Percentiles rank a stretch among this genome's conserved stretches.
Evolutionary conservation across 2,797 vertebrate genomes (phyloP).

Genomic region (Tympanoctomys barrerae): DNA sequence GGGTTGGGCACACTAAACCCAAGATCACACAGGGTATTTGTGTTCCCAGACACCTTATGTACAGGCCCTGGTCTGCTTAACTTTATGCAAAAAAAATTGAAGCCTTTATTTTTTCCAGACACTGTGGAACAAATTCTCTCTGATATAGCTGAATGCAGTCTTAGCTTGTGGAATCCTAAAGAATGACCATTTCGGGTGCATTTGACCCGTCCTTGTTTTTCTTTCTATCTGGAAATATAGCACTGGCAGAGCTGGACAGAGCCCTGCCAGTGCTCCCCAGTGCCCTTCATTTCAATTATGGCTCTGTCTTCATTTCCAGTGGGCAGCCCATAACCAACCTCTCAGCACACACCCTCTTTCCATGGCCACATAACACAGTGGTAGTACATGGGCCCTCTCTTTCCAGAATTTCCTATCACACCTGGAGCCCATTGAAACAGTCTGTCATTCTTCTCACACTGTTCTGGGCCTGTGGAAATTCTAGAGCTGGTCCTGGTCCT

Average conservation of each 20-base stretch:
- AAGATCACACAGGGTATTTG: not conserved
- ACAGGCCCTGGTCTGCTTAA: not conserved
- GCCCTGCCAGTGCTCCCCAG: not conserved
- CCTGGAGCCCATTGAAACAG: not conserved
- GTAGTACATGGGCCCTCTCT: not conserved
- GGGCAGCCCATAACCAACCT: not conserved
- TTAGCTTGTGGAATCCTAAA: not conserved
- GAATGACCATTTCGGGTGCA: not conserved
- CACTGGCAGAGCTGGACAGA: not conserved
- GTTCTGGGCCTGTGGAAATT: not conserved
- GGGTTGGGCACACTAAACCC: not conserved
- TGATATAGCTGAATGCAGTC: not conserved
- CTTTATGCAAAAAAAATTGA: not conserved
- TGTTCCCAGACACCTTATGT: not conserved
- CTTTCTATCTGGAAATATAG: not conserved
- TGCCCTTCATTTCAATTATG: not conserved
- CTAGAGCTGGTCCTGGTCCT: not conserved
- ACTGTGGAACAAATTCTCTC: not conserved
- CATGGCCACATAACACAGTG: not conserved
- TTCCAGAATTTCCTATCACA: not conserved
- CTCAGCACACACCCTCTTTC: not conserved
- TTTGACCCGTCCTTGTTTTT: not conserved
- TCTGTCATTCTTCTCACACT: accelerated
- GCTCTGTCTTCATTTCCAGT: not conserved
- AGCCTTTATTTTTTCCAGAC: not conserved